These are phyloP conservation scores for Hystrix cristata DNA, from an alignment of 2,113 vertebrate species.

Conservation along the genomic window DNA sequence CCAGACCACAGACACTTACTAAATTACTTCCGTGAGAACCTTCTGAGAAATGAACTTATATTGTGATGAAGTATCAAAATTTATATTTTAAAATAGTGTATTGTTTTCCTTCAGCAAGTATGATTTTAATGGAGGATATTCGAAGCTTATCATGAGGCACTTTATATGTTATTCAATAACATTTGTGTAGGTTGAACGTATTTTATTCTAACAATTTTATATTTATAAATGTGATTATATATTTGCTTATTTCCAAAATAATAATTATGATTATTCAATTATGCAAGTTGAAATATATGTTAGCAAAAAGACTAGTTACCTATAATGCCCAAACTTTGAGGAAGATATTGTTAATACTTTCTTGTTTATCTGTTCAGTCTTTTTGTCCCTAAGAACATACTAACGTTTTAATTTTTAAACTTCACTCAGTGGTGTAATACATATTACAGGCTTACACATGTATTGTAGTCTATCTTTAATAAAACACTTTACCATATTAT, in stretches of 20 bases:
- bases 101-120: slow-evolving; percentile 15
- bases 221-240: slow-evolving; percentile 50
- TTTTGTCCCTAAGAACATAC: not conserved
- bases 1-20: not conserved
- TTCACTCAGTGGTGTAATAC: not conserved
- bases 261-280: slow-evolving; percentile 7
- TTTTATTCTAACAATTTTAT: slow-evolving; percentile 56
- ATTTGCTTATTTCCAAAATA: slow-evolving; percentile 57
- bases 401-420: not conserved
- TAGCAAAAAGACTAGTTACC: slow-evolving; percentile 29
- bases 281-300: slow-evolving; percentile 40
- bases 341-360: not conserved
- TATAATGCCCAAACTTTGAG: not conserved
- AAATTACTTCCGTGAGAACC: slow-evolving; percentile 32
- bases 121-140: slow-evolving; percentile 28
- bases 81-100: slow-evolving; percentile 43
- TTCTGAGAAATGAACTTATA: slow-evolving; percentile 2
- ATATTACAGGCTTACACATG: not conserved
- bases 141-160: not conserved
- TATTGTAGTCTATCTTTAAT: not conserved
- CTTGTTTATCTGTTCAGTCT: not conserved
- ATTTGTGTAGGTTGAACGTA: not conserved
- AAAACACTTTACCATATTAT: not conserved
- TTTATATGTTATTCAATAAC: not conserved
- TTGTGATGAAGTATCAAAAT: slow-evolving; percentile 22